Evolutionary conservation across 2,113 vertebrate genomes (phyloP).

Genomic region (Hemibagrus wyckioides): DNA sequence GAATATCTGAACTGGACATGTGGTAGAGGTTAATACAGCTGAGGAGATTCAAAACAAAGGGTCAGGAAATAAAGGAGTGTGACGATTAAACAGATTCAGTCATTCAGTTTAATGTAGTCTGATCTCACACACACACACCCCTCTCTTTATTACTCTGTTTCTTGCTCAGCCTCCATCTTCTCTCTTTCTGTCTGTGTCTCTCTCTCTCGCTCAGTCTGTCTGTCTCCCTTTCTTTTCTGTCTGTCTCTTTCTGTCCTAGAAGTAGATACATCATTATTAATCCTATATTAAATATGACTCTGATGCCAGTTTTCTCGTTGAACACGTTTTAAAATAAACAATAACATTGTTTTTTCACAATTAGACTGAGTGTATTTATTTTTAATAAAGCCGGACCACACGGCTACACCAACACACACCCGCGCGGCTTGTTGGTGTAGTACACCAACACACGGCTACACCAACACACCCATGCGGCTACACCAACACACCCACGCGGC

Average conservation of each 20-base stretch:
- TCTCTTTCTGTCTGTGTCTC: neutral
- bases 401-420: neutral
- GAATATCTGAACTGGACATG: too few species aligned
- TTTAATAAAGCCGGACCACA: neutral
- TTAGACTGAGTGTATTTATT: neutral
- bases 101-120: neutral
- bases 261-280: too few species aligned
- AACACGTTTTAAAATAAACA: neutral
- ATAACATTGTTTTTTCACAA: too few species aligned
- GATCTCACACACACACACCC: neutral
- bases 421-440: too few species aligned
- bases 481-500: too few species aligned
- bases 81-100: neutral
- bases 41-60: neutral
- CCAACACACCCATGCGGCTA: too few species aligned
- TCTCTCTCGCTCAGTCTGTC: neutral
- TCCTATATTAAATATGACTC: neutral
- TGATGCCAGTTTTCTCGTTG: neutral
- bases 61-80: neutral
- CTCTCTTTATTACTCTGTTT: neutral
- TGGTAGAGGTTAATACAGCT: neutral
- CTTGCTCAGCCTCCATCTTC: too few species aligned
- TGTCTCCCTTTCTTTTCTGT: too few species aligned
- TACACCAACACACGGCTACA: too few species aligned
- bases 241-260: too few species aligned